phyloP scores from a whole-genome alignment of 2,113 vertebrate genomes.

The Aegithalos caudatus region DNA sequence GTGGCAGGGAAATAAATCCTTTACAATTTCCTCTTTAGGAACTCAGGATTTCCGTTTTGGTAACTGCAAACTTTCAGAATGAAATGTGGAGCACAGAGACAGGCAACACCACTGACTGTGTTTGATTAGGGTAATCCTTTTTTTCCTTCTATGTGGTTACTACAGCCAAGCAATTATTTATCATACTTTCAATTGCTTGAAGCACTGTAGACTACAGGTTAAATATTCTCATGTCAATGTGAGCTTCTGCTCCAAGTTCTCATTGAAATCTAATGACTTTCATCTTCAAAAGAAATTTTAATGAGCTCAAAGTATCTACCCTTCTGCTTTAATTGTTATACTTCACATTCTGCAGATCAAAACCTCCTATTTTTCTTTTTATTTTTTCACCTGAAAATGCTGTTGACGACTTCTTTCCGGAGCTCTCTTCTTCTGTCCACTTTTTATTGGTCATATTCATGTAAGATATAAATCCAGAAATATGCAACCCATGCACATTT shows the following conservation, averaged over 20 bases:
- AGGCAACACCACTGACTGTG: constrained; percentile 71
- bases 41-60: constrained; percentile 43
- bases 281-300: constrained; percentile 85
- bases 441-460: constrained; percentile 15
- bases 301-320: constrained; percentile 60
- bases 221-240: constrained; percentile 80
- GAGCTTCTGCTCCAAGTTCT: constrained; percentile 77
- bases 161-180: constrained; percentile 88
- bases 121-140: constrained; percentile 85
- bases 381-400: constrained; percentile 21
- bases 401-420: neutral
- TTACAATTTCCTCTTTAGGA: constrained; percentile 55
- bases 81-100: constrained; percentile 83
- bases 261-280: constrained; percentile 87
- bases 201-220: constrained; percentile 85
- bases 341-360: constrained; percentile 54
- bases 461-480: constrained; percentile 16
- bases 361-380: neutral
- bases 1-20: constrained; percentile 54
- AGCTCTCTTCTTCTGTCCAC: neutral
- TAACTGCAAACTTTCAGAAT: constrained; percentile 54
- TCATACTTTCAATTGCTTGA: constrained; percentile 86
- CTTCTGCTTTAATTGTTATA: constrained; percentile 74
- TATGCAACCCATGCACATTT: neutral
- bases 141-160: constrained; percentile 83